Evolutionary conservation across 2,888 invertebrate species (phyloP), one percentile per base, ranked within the genome.

Genomic region (Erannis defoliaria): DNA sequence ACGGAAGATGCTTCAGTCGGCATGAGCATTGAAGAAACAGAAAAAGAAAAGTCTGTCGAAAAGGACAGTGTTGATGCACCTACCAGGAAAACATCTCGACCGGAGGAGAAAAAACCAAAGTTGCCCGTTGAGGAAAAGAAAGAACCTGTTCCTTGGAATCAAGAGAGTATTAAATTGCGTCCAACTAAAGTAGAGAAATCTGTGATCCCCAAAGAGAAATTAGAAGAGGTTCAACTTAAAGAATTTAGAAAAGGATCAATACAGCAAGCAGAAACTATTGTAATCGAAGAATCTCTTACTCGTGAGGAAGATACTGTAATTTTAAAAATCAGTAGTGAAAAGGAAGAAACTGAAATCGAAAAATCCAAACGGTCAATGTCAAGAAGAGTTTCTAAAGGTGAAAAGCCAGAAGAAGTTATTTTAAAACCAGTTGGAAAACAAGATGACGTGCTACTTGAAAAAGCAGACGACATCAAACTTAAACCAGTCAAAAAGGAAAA

Each of bases 101-200:
- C 42, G 8, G 80, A 80, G 31, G 81, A 79, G 5, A 76, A 55
- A 14, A 70, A 63, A 63, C 50, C 65, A 26, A 66, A 67, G 73
- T 55, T 53, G 45, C 48, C 63, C 16, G 64, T 64, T 53, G 78
- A 80, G 61, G 83, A 85, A 58, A 78, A 73, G 63, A 81, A 78
- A 76, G 88, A 82, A 88, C 85, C 78, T 68, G 88, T 77, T 78
- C 94, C 78, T 55, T 94, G 80, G 94, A 96, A 94, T 2, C 94
- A 96, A 74, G 95, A 96, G 84, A 93, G 94, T 68, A 92, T 95
- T 12, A 91, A 93, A 73, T 77, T 95, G 68, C 93, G 94, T 71
- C 95, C 95, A 1, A 91, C 95, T 0, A 95, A 94, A 71, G 93
- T 94, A 49, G 92, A 94, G 67, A 94, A 94, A 68, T 86, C 88